Base-by-base conservation (phyloP, 1,140 invertebrate species). In the Chionoecetes opilio region DNA sequence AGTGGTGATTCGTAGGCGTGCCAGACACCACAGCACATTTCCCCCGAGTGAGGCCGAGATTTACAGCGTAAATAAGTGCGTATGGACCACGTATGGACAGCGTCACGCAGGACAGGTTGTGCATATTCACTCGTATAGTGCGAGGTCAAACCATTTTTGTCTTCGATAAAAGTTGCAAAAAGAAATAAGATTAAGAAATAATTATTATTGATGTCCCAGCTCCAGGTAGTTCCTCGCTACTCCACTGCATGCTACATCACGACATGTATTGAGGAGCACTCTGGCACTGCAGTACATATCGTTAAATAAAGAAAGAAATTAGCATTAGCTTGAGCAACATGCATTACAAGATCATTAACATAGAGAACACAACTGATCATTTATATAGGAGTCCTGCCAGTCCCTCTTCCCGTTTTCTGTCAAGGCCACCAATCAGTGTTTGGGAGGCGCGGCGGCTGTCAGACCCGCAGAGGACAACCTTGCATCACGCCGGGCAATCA, bases 11-110 rank as follows among this genome's bases (percentile, higher is more conserved):
- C n/a, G n/a, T n/a, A n/a, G n/a, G n/a, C n/a, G n/a, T n/a, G n/a
- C n/a, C n/a, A n/a, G n/a, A n/a, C n/a, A n/a, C n/a, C n/a, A n/a
- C n/a, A n/a, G n/a, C n/a, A n/a, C n/a, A n/a, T 91, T 91, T 75
- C 63, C 29, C 34, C 46, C 41, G 11, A 75, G 53, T 34, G 46
- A 34, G 89, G 35, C 46, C 46, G 63, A 75, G 63, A 91, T 91
- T 82, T 91, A 91, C 53, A 91, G 89, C 46, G 75, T 21, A 75
- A 75, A 91, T n/a, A 75, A 91, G 34, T 63, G 63, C 53, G 53
- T 91, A 91, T n/a, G n/a, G n/a, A n/a, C n/a, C n/a, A n/a, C n/a
- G n/a, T n/a, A n/a, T 91, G 89, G 29, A 75, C 63, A 46, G n/a
- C 35, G 14, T 26, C 29, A 21, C 3, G 32, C 29, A 91, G 21